phyloP scores from a whole-genome alignment of 2,797 vertebrate species.

The Ibycter americanus region DNA sequence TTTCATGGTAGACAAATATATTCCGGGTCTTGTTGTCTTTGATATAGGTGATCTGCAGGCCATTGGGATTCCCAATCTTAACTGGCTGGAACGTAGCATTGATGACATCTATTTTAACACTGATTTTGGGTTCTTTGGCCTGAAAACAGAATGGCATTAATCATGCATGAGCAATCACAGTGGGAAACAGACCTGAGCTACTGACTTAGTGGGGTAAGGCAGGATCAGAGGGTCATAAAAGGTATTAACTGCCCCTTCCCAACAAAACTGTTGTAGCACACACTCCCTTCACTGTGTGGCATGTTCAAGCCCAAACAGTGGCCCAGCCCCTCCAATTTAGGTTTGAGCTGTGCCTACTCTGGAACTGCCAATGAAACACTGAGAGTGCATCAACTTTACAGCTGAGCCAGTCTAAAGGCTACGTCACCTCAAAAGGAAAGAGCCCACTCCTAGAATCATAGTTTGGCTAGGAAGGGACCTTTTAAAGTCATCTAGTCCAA shows the following conservation, averaged over 20 bases:
- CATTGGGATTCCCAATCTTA: constrained; percentile 86
- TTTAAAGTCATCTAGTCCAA: background rate
- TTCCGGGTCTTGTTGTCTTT: constrained; percentile 92
- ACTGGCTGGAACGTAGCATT: constrained; percentile 90
- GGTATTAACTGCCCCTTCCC: background rate
- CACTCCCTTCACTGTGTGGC: background rate
- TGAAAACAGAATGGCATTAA: constrained; percentile 40
- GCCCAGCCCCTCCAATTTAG: background rate
- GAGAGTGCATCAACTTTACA: background rate
- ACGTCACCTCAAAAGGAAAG: background rate
- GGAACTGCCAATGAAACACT: background rate
- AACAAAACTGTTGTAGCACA: background rate
- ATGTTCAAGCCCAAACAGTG: background rate
- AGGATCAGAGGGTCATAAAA: background rate
- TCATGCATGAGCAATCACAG: background rate
- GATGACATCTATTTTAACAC: constrained; percentile 87
- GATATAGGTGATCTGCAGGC: constrained; percentile 90
- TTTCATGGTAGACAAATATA: constrained; percentile 89
- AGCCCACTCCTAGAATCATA: background rate
- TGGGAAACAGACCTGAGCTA: background rate
- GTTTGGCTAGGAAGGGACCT: background rate
- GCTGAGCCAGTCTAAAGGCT: background rate
- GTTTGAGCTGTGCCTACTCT: background rate
- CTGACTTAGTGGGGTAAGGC: background rate
- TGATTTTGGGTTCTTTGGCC: constrained; percentile 90